Base-by-base conservation (phyloP, 2,888 invertebrate genomes). In the Agonum fuliginosum region DNA sequence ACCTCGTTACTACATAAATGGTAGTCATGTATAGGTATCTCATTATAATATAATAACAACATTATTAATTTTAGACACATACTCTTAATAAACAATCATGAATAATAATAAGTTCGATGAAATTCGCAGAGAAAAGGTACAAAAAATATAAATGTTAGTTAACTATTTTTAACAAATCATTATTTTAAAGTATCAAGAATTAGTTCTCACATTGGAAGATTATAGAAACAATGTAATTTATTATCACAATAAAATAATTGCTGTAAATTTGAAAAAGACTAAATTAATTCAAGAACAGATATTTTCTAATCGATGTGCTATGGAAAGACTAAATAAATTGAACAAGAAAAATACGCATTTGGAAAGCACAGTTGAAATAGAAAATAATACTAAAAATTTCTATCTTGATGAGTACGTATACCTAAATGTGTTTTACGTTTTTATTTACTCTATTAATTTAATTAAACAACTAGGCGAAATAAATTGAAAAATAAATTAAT, bases 1-100 rank as follows among this genome's bases (percentile, higher is more conserved):
- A 67, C 67, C 67, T 67, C 67, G 41, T 67, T 67, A 67, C 37
- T 67, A 67, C 17, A 62, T 62, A 30, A 62, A 62, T 62, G 58
- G 30, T 62, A 30, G 30, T 62, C 19, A 62, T 62, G 27, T 14
- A 62, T 62, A 62, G 58, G 58, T 62, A 30, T 30, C 58, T 62
- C 30, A 62, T 62, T 62, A 62, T 14, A 62, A 62, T 62, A 62
- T 27, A 62, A 62, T 62, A 62, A 62, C 58, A 27, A 62, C 17
- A 62, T 62, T 62, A 62, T 24, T 8, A 62, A 62, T 62, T 62
- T 62, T 17, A 30, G 58, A 19, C 58, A 62, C 58, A 62, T 62
- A 62, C 8, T 30, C 27, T 30, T 14, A n/a, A n/a, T n/a, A 5
- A 62, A 30, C 30, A 27, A 62, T 30, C n/a, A 62, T 62, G 58